Base-by-base conservation (phyloP, 2,888 invertebrate genomes). In the Athrips mouffetella region DNA sequence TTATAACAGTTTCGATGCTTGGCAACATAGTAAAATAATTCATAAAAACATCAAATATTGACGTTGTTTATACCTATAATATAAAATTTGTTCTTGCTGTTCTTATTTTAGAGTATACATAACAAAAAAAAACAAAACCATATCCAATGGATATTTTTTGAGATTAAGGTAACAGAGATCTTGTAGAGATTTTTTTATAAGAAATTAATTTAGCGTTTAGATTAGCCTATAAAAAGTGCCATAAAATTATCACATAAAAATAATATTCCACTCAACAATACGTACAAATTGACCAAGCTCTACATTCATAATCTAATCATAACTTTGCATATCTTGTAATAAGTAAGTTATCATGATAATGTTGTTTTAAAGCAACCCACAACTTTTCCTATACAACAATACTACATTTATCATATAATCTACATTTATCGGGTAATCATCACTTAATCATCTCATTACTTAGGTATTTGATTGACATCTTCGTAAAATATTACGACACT, bases 1-100 rank as follows among this genome's bases (percentile, higher is more conserved):
- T 25, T 25, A 25, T 15, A 40, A 10, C 10, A 40, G 25, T 40
- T 39, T 40, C 40, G 40, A 40, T 40, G 40, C 40, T 40, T 40
- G 7, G 40, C 40, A 40, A 40, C 23, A 15, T 39, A 23, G n/a
- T n/a, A n/a, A n/a, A n/a, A n/a, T n/a, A n/a, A n/a, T n/a, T n/a
- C n/a, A n/a, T n/a, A n/a, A n/a, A n/a, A n/a, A n/a, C n/a, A n/a
- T n/a, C n/a, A n/a, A n/a, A n/a, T n/a, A n/a, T n/a, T n/a, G n/a
- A n/a, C n/a, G n/a, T n/a, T n/a, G n/a, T n/a, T n/a, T n/a, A n/a
- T n/a, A n/a, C n/a, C n/a, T n/a, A n/a, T n/a, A n/a, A 16, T 31
- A 15, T 15, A 31, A 13, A 13, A 33, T 15, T 33, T 33, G 33
- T 33, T 33, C 33, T n/a, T n/a, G n/a, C n/a, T n/a, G n/a, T n/a